These are phyloP conservation scores for Tethya wilhelma DNA, from an alignment of 37 sponge, comb jelly and placozoan genomes.

Conservation along the genomic window DNA sequence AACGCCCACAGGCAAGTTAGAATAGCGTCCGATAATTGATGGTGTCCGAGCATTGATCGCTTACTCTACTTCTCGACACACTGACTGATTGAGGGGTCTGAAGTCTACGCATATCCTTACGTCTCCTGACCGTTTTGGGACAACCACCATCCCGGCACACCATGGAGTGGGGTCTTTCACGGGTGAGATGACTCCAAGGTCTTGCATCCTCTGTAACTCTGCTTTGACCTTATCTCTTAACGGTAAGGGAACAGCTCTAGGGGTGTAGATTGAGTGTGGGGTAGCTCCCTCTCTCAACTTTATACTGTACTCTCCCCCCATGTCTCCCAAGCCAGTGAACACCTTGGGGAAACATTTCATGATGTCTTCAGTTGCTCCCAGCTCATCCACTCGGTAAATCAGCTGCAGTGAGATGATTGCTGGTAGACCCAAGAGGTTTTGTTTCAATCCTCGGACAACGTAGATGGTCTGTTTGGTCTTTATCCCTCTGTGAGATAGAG, in stretches of 20 bases:
- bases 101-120: conserved; percentile 42
- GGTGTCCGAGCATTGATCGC: no score
- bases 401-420: conserved; percentile 51
- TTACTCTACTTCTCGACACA: conserved; percentile 46
- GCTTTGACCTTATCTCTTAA: conserved; percentile 24
- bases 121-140: conserved; percentile 34
- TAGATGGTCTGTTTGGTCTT: conserved; percentile 1
- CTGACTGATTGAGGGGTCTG: conserved; percentile 36
- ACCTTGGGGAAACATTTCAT: conserved; percentile 13
- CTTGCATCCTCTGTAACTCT: conserved; percentile 41
- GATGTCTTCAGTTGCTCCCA: neutral
- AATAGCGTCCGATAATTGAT: no score
- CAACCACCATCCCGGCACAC: conserved; percentile 60
- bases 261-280: conserved; percentile 32
- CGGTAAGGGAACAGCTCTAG: conserved; percentile 29
- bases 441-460: conserved; percentile 39
- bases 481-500: neutral
- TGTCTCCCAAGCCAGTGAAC: conserved; percentile 46
- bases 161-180: conserved; percentile 39
- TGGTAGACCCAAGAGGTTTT: conserved; percentile 48
- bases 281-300: conserved; percentile 28
- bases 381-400: conserved; percentile 1
- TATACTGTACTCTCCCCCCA: conserved; percentile 34
- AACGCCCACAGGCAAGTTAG: no score
- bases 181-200: conserved; percentile 32